These are phyloP conservation scores for Delphinus delphis DNA, from an alignment of 2,113 vertebrate genomes.

Conservation along the genomic window DNA sequence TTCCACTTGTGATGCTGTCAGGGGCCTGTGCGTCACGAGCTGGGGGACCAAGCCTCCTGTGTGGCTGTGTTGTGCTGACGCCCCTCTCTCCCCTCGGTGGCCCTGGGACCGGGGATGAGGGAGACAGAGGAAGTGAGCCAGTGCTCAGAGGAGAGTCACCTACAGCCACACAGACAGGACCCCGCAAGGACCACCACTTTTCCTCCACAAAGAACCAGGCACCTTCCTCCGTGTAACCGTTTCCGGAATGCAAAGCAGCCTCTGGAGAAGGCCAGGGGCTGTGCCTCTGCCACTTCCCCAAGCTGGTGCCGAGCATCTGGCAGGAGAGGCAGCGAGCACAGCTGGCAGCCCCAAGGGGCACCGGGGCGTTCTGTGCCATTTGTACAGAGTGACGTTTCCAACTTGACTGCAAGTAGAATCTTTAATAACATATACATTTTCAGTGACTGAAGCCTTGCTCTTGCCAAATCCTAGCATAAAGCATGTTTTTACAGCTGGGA, in stretches of 20 bases:
- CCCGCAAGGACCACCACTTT: too few relatives aligned
- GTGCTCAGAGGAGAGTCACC: background rate
- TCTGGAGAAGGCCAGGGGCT: background rate
- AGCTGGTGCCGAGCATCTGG: background rate
- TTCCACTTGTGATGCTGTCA: too few relatives aligned
- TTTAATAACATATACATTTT: slow-evolving; percentile 41
- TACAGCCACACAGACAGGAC: too few relatives aligned
- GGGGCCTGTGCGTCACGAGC: background rate
- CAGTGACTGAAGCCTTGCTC: background rate
- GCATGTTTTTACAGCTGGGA: slow-evolving; percentile 47
- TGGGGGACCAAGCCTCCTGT: accelerated
- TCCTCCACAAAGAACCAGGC: background rate
- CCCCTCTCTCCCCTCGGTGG: background rate
- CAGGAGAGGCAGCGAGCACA: background rate
- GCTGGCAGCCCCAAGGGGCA: background rate
- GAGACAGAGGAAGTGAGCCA: background rate
- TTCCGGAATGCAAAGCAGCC: background rate
- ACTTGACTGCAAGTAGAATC: slow-evolving; percentile 7
- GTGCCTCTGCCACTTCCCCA: accelerated
- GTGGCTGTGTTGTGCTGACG: background rate
- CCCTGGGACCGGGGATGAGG: too few relatives aligned
- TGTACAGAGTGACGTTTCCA: background rate
- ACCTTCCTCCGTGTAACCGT: accelerated
- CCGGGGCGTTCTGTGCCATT: background rate
- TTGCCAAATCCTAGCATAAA: slow-evolving; percentile 29